Evolutionary conservation across 2,113 vertebrate genomes (phyloP).

Genomic region (Archilochus colubris): DNA sequence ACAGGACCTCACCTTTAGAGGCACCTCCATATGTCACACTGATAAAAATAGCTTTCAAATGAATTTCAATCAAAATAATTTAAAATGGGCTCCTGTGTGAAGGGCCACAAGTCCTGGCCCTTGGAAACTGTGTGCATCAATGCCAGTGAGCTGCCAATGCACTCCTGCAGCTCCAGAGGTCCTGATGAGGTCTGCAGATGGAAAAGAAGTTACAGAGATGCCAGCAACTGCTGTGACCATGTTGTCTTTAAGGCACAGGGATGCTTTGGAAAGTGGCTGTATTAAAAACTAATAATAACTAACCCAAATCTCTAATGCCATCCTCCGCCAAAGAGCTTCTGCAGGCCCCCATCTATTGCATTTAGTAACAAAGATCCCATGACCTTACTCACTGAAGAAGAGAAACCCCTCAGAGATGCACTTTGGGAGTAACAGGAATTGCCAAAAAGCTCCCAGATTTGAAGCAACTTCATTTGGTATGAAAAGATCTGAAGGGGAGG

Average conservation of each 20-base stretch:
- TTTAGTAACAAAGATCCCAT: background rate
- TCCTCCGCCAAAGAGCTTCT: background rate
- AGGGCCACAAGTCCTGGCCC: background rate
- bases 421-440: background rate
- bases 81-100: background rate
- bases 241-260: background rate
- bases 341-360: background rate
- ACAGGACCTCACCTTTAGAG: background rate
- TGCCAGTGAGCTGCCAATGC: background rate
- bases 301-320: fast-evolving
- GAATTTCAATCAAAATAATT: background rate
- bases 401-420: background rate
- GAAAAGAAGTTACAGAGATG: background rate
- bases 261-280: background rate
- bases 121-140: background rate
- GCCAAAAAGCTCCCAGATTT: background rate
- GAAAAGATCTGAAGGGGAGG: background rate
- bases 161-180: background rate
- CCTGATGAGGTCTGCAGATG: background rate
- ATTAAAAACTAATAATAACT: background rate
- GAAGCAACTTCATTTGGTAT: background rate
- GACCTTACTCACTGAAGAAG: background rate
- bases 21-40: background rate
- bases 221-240: background rate
- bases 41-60: background rate